A percentile compares a stretch with the other conserved stretches of the same genome.
Conservation (phyloP, 2,888 invertebrate species). For the Girardia tigrina region DNA sequence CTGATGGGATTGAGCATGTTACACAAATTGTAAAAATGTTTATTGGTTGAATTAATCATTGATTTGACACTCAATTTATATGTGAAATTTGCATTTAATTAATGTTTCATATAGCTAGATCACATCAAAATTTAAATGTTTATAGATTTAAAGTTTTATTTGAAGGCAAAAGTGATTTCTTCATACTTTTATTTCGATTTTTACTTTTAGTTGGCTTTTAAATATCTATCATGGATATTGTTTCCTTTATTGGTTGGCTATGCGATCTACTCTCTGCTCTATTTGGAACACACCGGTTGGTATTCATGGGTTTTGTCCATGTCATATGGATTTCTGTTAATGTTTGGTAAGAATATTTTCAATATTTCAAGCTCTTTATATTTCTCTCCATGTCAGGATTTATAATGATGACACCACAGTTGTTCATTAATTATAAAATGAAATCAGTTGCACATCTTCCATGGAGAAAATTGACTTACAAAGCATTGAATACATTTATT, state of each 20-base stretch:
- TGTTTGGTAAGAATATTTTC: conserved; percentile 41
- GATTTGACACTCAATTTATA: no score
- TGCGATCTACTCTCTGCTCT: conserved; percentile 79
- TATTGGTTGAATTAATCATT: no score
- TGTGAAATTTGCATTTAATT: no score
- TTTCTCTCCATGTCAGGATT: conserved; percentile 58
- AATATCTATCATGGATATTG: conserved; percentile 81
- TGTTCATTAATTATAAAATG: conserved; percentile 96
- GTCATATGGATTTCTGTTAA: conserved; percentile 70
- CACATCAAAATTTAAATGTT: no score
- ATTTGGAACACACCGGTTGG: conserved; percentile 95
- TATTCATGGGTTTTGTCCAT: conserved; percentile 90
- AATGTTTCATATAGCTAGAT: no score
- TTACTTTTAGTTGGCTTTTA: conserved; percentile 68
- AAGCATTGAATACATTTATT: conserved; percentile 95
- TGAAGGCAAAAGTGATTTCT: no score
- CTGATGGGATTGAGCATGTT: no score
- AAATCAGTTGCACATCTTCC: conserved; percentile 97
- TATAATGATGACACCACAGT: conserved; percentile 99
- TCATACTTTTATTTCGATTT: no score
- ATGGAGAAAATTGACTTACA: conserved; percentile 99
- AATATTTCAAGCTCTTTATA: neutral
- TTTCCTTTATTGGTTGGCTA: conserved; percentile 86
- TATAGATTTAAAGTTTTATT: no score
- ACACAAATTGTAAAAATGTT: no score